Evolutionary conservation across 2,113 vertebrate genomes (phyloP).

Genomic region (Muscicapa adusta): DNA sequence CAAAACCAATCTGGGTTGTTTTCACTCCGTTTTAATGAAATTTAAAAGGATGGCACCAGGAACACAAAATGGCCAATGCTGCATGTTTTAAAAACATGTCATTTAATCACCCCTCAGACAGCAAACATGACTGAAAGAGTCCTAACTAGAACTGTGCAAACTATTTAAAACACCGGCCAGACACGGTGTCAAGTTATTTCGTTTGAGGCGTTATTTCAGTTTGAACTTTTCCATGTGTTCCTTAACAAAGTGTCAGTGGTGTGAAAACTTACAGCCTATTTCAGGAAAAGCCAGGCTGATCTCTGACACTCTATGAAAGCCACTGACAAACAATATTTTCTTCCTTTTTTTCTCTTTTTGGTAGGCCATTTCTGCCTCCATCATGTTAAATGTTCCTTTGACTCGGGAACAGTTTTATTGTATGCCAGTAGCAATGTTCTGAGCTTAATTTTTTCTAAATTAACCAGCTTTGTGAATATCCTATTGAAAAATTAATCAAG

Average conservation of each 20-base stretch:
- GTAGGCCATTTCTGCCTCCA: background rate
- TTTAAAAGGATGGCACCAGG: background rate
- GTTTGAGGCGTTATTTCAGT: background rate
- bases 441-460: background rate
- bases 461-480: background rate
- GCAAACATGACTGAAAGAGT: background rate
- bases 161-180: constrained; percentile 7
- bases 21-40: background rate
- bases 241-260: background rate
- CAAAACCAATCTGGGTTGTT: background rate
- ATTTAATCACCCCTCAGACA: background rate
- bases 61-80: background rate
- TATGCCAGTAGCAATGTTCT: background rate
- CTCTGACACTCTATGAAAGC: background rate
- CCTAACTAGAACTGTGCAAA: background rate
- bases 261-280: background rate
- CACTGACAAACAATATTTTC: background rate
- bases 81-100: background rate
- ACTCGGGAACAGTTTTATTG: background rate
- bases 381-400: accelerated
- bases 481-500: background rate
- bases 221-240: constrained; percentile 22
- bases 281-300: constrained; percentile 9
- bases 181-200: background rate
- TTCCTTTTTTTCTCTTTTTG: background rate